Percentiles rank a stretch among this genome's conserved stretches.
Evolutionary conservation across 2,888 invertebrate species (phyloP).

Genomic region (Latrodectus hesperus): DNA sequence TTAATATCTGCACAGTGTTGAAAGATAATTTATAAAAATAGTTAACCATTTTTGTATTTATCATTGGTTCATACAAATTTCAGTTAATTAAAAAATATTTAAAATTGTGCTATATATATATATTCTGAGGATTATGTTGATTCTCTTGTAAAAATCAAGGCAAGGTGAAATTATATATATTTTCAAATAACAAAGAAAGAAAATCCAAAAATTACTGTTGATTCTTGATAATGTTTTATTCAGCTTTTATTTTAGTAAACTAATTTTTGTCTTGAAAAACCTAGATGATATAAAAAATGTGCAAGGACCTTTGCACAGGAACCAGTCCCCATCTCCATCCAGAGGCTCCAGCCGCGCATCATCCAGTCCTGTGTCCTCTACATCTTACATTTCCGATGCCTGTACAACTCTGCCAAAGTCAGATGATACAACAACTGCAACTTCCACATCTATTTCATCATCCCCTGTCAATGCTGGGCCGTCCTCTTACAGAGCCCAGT

Average conservation of each 20-base stretch:
- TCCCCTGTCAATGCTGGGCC: slow-evolving; percentile 60
- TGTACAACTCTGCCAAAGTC: slow-evolving; percentile 57
- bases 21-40: too few relatives aligned
- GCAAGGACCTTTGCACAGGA: slow-evolving; percentile 55
- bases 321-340: slow-evolving; percentile 69
- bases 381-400: slow-evolving; percentile 57
- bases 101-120: too few relatives aligned
- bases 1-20: too few relatives aligned
- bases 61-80: too few relatives aligned
- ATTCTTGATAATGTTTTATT: too few relatives aligned
- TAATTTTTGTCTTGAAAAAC: slow-evolving; percentile 1
- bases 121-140: too few relatives aligned
- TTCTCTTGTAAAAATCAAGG: too few relatives aligned
- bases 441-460: slow-evolving; percentile 54
- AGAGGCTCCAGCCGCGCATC: slow-evolving; percentile 67
- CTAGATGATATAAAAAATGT: slow-evolving; percentile 67
- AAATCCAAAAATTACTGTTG: too few relatives aligned
- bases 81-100: too few relatives aligned
- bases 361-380: slow-evolving; percentile 66
- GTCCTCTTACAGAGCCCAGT: slow-evolving; percentile 60
- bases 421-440: slow-evolving; percentile 57
- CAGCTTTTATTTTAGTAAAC: neutral
- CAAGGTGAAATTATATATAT: too few relatives aligned
- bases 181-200: too few relatives aligned
- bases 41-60: too few relatives aligned